Evolutionary conservation across 2,113 vertebrate genomes (phyloP), one percentile per base, ranked within the genome.

Genomic region (Sardina pilchardus): DNA sequence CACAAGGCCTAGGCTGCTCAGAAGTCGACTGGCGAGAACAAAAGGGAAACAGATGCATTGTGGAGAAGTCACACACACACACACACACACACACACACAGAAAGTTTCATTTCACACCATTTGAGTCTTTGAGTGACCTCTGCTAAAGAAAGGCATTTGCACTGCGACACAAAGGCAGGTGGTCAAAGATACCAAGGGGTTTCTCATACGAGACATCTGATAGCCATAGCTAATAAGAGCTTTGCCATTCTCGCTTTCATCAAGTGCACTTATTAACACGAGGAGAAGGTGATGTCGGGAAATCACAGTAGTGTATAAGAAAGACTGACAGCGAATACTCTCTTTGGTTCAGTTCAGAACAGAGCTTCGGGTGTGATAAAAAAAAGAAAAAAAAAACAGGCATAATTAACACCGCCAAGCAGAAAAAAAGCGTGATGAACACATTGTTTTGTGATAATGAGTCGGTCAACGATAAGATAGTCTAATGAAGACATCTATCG

Each of bases 1-100:
- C 92, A 93, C 93, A 87, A 91, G 92, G 93, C 85, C 91, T 94
- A 93, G 94, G 93, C 93, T 92, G 92, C 94, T 93, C 91, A 95
- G 90, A 94, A 95, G 93, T 94, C 93, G 92, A 94, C 92, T 93
- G 78, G 89, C 88, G 71, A 90, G 91, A 93, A 95, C 95, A 95
- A 95, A 94, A 89, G 93, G 14, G 82, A 83, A 90, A 91, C 89
- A 91, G 94, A 94, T 93, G 93, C 93, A 93, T 93, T 94, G 92
- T 93, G 90, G 87, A 92, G 86, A 94, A 94, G 93, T 94, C 93
- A 94, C 93, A 94, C 94, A 86, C 85, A 84, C 36, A 67, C 82
- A 67, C 81, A 81, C 81, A 85, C 84, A 81, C 56, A 84, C 83
- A 87, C 83, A 85, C 81, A n/a, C 81, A 71, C 85, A 83, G 67